These are phyloP conservation scores for Mormyrus proboscirostris DNA, from an alignment of 2,797 vertebrate species.

Conservation along the genomic window DNA sequence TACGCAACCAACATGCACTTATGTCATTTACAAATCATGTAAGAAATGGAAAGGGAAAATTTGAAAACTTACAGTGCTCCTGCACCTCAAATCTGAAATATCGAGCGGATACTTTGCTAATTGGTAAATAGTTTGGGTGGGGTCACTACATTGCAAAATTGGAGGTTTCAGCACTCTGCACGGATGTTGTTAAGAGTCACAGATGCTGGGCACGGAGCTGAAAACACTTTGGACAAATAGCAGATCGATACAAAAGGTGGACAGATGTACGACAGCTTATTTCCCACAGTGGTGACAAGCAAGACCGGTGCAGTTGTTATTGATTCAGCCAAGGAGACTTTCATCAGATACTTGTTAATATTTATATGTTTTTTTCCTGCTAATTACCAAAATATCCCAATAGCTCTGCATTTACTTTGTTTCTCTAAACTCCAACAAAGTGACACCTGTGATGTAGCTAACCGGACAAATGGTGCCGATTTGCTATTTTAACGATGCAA, in stretches of 20 bases:
- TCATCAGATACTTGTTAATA: conserved; percentile 10
- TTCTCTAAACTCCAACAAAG: neutral
- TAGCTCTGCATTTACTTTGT: neutral
- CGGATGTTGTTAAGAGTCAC: neutral
- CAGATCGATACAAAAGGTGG: neutral
- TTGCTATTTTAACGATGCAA: neutral
- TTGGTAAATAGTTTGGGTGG: neutral
- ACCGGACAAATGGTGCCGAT: neutral
- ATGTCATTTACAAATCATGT: neutral
- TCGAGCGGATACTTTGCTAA: neutral
- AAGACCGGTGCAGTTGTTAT: neutral
- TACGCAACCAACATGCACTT: neutral
- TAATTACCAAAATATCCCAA: neutral
- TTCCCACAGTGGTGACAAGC: neutral
- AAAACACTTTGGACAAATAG: neutral
- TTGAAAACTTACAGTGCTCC: neutral
- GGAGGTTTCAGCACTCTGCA: neutral
- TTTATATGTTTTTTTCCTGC: neutral
- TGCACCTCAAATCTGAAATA: neutral
- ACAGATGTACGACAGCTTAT: neutral
- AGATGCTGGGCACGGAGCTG: neutral
- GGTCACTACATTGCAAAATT: neutral
- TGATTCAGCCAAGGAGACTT: neutral
- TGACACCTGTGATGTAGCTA: neutral
- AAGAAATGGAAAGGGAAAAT: neutral